Percentiles rank a stretch among this genome's conserved stretches.
phyloP scores from a whole-genome alignment of 1,140 invertebrate genomes.

The Drosophila bipectinata region DNA sequence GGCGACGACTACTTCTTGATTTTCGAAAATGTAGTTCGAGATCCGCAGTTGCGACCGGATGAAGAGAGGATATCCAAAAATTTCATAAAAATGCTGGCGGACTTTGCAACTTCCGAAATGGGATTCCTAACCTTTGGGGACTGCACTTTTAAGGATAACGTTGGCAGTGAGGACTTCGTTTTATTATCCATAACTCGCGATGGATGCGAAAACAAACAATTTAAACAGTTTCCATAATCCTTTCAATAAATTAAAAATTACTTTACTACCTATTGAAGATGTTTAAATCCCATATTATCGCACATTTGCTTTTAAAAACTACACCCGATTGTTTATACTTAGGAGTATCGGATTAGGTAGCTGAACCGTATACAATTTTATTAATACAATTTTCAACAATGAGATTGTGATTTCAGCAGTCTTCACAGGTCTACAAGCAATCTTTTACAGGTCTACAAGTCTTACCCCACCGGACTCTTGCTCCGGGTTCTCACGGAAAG shows the following conservation, averaged over 20 bases:
- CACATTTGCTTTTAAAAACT: too few species aligned
- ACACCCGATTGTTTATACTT: too few species aligned
- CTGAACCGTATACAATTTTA: too few species aligned
- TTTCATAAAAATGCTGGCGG: constrained; percentile 53
- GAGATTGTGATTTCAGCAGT: too few species aligned
- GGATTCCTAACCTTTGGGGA: constrained; percentile 20
- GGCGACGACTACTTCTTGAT: constrained; percentile 67
- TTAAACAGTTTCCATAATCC: constrained; percentile 21
- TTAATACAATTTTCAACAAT: too few species aligned
- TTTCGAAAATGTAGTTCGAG: constrained; percentile 18
- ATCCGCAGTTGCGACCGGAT: constrained; percentile 20
- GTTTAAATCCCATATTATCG: too few species aligned
- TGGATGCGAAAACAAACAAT: constrained; percentile 27
- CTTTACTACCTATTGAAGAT: too few species aligned
- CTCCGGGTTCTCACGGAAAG: too few species aligned
- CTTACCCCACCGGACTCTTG: too few species aligned
- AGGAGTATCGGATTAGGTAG: too few species aligned
- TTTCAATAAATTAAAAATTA: constrained; percentile 10
- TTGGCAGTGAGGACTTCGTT: constrained; percentile 17
- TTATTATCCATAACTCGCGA: constrained; percentile 17
- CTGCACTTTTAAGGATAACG: constrained; percentile 31
- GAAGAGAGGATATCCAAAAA: constrained; percentile 46
- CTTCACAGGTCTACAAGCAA: too few species aligned
- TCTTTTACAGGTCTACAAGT: too few species aligned
- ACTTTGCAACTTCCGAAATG: constrained; percentile 30